phyloP scores from a whole-genome alignment of 2,888 invertebrate species.

The Nebria brevicollis region DNA sequence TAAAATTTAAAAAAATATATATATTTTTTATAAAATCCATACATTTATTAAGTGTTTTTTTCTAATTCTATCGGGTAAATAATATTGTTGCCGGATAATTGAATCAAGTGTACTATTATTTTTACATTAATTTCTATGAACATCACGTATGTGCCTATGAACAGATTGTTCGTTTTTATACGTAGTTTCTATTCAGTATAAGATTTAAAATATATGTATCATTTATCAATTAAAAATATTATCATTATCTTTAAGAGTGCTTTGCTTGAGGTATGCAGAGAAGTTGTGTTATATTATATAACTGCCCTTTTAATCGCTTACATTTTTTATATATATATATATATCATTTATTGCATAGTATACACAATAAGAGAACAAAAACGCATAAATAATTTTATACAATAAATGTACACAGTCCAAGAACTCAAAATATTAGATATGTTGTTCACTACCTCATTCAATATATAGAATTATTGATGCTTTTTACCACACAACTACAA shows the following conservation, averaged over 20 bases:
- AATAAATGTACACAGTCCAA: constrained; percentile 20
- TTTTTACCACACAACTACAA: constrained; percentile 10
- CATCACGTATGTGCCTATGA: constrained; percentile 44
- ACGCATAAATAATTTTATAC: constrained; percentile 9
- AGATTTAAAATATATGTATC: constrained; percentile 28
- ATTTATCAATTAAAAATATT: constrained; percentile 5
- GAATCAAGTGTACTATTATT: constrained; percentile 26
- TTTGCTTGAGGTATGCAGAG: constrained; percentile 36
- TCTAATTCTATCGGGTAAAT: constrained; percentile 30
- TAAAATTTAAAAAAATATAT: background rate
- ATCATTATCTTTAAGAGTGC: constrained; percentile 27
- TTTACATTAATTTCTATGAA: constrained; percentile 37
- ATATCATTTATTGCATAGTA: constrained; percentile 16
- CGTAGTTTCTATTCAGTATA: constrained; percentile 19
- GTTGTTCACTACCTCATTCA: constrained; percentile 16
- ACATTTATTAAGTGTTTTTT: background rate
- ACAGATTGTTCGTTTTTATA: constrained; percentile 36
- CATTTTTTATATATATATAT: constrained; percentile 31
- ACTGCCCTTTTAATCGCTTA: constrained; percentile 42
- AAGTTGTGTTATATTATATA: constrained; percentile 23
- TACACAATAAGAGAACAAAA: constrained; percentile 15
- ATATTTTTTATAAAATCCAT: background rate
- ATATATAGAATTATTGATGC: constrained; percentile 9
- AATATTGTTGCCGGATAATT: constrained; percentile 18
- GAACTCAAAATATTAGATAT: constrained; percentile 24